These are phyloP conservation scores for Drosophila austrosaltans DNA, from an alignment of 2,888 invertebrate species.

Conservation along the genomic window DNA sequence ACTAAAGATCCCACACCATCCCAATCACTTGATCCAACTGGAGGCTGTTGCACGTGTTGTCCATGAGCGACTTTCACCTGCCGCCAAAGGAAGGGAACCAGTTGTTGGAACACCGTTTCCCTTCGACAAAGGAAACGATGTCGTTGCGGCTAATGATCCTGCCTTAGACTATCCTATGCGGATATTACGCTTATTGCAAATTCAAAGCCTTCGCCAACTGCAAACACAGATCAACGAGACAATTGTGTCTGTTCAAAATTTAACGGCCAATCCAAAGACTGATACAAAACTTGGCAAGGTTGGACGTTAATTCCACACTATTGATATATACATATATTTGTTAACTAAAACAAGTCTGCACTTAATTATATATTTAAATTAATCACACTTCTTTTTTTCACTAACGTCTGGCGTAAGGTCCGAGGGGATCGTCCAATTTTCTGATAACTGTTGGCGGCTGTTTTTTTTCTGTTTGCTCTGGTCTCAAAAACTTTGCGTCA, in stretches of 20 bases:
- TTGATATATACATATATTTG: slow-evolving; percentile 24
- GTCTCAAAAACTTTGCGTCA: slow-evolving; percentile 78
- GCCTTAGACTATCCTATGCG: slow-evolving; percentile 89
- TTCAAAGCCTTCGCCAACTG: slow-evolving; percentile 85
- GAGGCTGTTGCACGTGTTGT: slow-evolving; percentile 88
- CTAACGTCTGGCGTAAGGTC: slow-evolving; percentile 56
- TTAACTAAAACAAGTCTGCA: slow-evolving; percentile 33
- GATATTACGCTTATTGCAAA: slow-evolving; percentile 89
- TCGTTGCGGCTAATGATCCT: slow-evolving; percentile 86
- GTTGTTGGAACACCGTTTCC: slow-evolving; percentile 87
- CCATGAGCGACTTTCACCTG: slow-evolving; percentile 85
- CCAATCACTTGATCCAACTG: slow-evolving; percentile 90
- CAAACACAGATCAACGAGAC: slow-evolving; percentile 98
- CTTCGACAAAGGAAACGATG: slow-evolving; percentile 86
- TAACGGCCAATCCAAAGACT: slow-evolving; percentile 98
- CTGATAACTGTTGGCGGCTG: slow-evolving; percentile 27
- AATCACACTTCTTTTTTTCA: slow-evolving; percentile 16
- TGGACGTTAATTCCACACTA: slow-evolving; percentile 86
- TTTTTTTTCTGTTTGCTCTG: slow-evolving; percentile 42
- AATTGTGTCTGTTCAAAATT: slow-evolving; percentile 94
- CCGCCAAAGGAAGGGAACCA: slow-evolving; percentile 82
- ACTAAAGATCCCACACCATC: slow-evolving; percentile 91
- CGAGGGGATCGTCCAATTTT: slow-evolving; percentile 23
- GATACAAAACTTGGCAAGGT: slow-evolving; percentile 97
- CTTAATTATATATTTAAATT: slow-evolving; percentile 16